phyloP scores from a whole-genome alignment of 2,113 vertebrate species.

The Elephas maximus region DNA sequence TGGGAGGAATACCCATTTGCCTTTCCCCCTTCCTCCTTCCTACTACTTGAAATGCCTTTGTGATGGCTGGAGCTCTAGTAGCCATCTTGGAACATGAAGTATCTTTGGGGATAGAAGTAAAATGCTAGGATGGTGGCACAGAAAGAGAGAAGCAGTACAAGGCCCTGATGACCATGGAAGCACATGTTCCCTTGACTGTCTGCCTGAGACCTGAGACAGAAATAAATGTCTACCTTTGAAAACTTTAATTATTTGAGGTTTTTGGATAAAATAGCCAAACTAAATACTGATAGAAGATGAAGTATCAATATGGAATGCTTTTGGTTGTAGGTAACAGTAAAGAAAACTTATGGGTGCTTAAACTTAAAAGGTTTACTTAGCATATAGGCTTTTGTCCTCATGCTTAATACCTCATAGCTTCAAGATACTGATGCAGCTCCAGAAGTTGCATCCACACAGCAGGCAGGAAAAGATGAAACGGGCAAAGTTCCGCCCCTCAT shows the following conservation, averaged over 20 bases:
- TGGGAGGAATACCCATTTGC: not conserved
- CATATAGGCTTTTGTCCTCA: not conserved
- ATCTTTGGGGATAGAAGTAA: not conserved
- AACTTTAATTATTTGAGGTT: not conserved
- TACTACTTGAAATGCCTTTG: not conserved
- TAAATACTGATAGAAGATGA: not conserved
- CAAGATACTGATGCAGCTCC: not conserved
- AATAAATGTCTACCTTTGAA: not conserved
- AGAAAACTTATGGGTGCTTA: conserved; percentile 5
- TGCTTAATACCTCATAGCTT: not conserved
- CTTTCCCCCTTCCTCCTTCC: not conserved
- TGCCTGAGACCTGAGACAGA: not conserved
- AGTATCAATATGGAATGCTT: not conserved
- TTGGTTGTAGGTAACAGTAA: not conserved
- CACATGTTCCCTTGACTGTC: not conserved
- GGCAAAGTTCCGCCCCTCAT: not conserved
- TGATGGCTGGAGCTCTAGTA: not conserved
- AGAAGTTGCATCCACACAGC: not conserved
- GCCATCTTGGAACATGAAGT: not conserved
- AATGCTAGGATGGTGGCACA: not conserved
- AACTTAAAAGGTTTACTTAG: not conserved
- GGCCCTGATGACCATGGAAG: not conserved
- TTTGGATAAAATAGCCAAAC: not conserved
- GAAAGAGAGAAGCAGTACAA: not conserved
- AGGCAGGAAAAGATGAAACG: not conserved